phyloP scores from a whole-genome alignment of 2,113 vertebrate genomes.

The Tragulus kanchil region DNA sequence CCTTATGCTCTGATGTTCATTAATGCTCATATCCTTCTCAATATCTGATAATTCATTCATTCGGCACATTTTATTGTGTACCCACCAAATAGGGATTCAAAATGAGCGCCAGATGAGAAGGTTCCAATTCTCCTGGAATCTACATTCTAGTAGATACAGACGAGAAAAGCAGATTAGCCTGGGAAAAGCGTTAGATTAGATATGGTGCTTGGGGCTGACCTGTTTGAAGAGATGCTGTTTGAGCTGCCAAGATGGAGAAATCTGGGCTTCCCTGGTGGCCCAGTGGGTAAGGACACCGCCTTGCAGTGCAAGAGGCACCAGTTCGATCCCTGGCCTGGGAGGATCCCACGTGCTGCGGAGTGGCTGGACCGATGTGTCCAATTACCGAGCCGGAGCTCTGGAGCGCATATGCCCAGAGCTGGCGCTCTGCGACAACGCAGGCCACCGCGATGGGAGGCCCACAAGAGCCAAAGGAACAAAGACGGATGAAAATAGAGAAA shows the following conservation, averaged over 20 bases:
- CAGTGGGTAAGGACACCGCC: too few relatives aligned
- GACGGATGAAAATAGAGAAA: too few relatives aligned
- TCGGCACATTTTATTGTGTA: background rate
- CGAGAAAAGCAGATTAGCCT: background rate
- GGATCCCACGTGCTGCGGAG: too few relatives aligned
- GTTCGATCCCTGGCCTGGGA: too few relatives aligned
- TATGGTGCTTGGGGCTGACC: background rate
- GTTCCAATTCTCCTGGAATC: background rate
- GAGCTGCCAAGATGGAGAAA: background rate
- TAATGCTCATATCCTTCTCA: background rate
- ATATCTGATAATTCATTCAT: background rate
- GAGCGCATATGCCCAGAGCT: too few relatives aligned
- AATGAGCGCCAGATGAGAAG: background rate
- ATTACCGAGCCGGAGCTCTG: too few relatives aligned
- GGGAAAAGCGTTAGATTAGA: too few relatives aligned
- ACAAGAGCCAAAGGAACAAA: too few relatives aligned
- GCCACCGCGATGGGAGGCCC: too few relatives aligned
- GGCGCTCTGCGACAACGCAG: too few relatives aligned
- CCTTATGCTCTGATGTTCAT: background rate
- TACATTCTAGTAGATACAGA: background rate
- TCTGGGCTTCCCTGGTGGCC: background rate
- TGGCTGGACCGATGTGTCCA: too few relatives aligned
- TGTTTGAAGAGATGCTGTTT: background rate
- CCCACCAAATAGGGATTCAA: background rate
- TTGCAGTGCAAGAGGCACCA: too few relatives aligned